Evolutionary conservation across 2,888 invertebrate species (phyloP).

Genomic region (Cyrtodaria siliqua): DNA sequence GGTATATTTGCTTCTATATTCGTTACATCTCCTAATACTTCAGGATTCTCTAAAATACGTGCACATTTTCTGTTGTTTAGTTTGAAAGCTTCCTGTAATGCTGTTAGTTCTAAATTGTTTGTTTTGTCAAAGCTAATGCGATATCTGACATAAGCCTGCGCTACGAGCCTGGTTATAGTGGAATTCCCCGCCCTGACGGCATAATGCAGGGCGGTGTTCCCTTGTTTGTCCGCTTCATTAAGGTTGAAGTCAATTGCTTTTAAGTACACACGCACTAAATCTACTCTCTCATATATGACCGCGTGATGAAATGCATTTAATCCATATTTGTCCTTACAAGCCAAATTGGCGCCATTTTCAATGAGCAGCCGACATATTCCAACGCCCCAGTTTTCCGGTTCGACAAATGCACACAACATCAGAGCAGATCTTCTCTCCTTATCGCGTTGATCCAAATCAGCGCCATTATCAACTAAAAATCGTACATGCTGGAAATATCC

Average conservation of each 20-base stretch:
- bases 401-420: constrained; percentile 81
- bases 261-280: constrained; percentile 77
- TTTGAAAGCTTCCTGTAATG: constrained; percentile 66
- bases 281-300: constrained; percentile 78
- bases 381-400: constrained; percentile 81
- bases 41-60: constrained; percentile 54
- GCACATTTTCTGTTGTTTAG: constrained; percentile 60
- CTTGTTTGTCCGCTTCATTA: constrained; percentile 77
- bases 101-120: constrained; percentile 68
- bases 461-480: constrained; percentile 79
- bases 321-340: constrained; percentile 76
- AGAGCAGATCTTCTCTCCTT: constrained; percentile 79
- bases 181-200: constrained; percentile 78
- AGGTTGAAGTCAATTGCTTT: constrained; percentile 83
- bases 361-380: constrained; percentile 83
- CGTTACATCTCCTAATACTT: constrained; percentile 31
- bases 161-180: constrained; percentile 69
- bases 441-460: constrained; percentile 77
- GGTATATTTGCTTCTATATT: constrained; percentile 56
- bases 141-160: constrained; percentile 69
- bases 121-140: constrained; percentile 57
- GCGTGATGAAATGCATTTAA: constrained; percentile 84
- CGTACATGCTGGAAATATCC: constrained; percentile 84
- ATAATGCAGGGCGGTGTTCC: constrained; percentile 84
- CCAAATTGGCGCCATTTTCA: constrained; percentile 81